These are phyloP conservation scores for Sisyra nigra DNA, from an alignment of 2,888 invertebrate species.

Conservation along the genomic window DNA sequence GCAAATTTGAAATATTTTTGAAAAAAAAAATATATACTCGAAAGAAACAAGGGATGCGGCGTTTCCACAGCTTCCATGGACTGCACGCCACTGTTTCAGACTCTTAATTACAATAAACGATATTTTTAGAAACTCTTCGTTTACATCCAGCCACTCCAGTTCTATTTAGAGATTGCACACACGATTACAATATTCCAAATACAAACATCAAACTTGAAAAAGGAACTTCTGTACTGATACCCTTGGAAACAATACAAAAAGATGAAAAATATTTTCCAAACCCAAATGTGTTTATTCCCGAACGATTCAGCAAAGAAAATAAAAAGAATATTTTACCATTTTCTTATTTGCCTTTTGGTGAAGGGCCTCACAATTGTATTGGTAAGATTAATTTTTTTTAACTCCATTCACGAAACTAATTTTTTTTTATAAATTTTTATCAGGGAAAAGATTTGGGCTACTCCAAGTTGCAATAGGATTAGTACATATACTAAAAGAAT, in stretches of 20 bases:
- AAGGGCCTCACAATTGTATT: constrained; percentile 24
- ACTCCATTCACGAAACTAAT: background rate
- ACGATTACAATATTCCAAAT: constrained; percentile 22
- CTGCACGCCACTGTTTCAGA: no score
- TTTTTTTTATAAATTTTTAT: constrained; percentile 12
- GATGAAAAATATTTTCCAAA: constrained; percentile 26
- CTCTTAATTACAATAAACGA: constrained; percentile 19
- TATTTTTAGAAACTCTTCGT: constrained; percentile 25
- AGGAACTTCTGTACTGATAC: constrained; percentile 24
- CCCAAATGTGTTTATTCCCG: constrained; percentile 28
- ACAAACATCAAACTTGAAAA: constrained; percentile 24
- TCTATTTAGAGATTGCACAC: constrained; percentile 18
- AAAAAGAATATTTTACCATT: constrained; percentile 16
- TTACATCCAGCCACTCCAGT: constrained; percentile 25
- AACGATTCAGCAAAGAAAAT: constrained; percentile 24
- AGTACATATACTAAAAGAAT: constrained; percentile 19
- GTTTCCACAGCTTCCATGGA: no score
- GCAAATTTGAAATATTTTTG: no score
- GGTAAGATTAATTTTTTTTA: constrained; percentile 15
- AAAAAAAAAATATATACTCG: no score
- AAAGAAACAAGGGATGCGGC: no score
- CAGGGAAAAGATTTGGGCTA: constrained; percentile 24
- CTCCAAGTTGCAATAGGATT: constrained; percentile 22
- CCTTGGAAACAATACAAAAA: constrained; percentile 21
- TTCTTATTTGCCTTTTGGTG: constrained; percentile 22